Evolutionary conservation across 2,797 vertebrate genomes (phyloP), one percentile per base, ranked within the genome.

Genomic region (Acipenser ruthenus): DNA sequence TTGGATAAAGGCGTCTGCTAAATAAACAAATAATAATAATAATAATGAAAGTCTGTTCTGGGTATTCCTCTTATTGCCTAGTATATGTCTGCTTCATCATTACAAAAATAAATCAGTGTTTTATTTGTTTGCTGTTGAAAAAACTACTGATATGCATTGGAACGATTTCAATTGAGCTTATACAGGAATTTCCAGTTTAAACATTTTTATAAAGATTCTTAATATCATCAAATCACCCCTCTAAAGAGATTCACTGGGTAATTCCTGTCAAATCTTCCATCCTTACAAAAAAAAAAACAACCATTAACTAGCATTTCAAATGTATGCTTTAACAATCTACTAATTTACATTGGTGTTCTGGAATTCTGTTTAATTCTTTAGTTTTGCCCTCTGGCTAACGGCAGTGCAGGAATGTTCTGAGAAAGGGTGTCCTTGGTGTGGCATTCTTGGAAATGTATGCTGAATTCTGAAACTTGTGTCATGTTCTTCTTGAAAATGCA

Each of bases 61-160:
- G 23, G 70, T 76, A 72, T 78, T 77, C 81, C 67, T 77, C 77
- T 37, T 37, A 37, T 37, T 37, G 23, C 23, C 23, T 37, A 37
- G 74, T 69, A 67, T 78, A 80, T 80, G 73, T 82, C 78, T 78
- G 76, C 82, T 82, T 76, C 68, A 71, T 68, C 74, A 72, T 82
- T 78, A 80, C 76, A 88, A 88, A 88, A 88, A 85, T 83, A 87
- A 86, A 83, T 69, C 59, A 77, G 64, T 78, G 83, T 75, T 73
- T 68, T 79, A 71, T 82, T 81, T 74, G 55, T 67, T 69, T 56
- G 64, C 67, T 73, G 79, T 70, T 77, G 69, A 60, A 80, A 81
- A 79, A 37, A 69, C 76, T 79, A 73, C 63, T 79, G 82, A 90
- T 88, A 90, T 88, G 65, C 65, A 83, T 80, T 80, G 72, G 80